Evolutionary conservation across 53 echinoderm and acorn worm species (phyloP).

Genomic region (Mesocentrotus franciscanus): DNA sequence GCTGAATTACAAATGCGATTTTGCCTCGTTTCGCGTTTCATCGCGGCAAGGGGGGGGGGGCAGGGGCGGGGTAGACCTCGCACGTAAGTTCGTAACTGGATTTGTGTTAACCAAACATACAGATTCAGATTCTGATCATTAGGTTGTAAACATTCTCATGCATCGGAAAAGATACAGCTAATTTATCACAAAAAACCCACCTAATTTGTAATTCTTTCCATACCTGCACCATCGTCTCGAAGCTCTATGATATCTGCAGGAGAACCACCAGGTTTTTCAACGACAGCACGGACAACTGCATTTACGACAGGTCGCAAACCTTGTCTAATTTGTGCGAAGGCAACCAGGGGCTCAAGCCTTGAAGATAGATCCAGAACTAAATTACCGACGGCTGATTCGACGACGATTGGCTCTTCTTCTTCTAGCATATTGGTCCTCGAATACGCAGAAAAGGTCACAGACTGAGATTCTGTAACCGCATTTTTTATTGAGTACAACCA

Average conservation of each 20-base stretch:
- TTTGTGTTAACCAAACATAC: too few relatives aligned
- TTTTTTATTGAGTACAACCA: constrained; percentile 27
- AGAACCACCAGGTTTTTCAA: constrained; percentile 65
- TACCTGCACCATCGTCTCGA: constrained; percentile 62
- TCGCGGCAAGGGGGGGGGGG: too few relatives aligned
- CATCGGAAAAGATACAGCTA: too few relatives aligned
- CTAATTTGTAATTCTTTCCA: too few relatives aligned
- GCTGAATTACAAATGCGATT: too few relatives aligned
- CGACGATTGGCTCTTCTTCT: constrained; percentile 55
- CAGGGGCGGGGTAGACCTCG: too few relatives aligned
- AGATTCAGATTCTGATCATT: too few relatives aligned
- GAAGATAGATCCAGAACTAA: constrained; percentile 52
- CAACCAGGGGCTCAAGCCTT: constrained; percentile 43
- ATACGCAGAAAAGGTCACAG: constrained; percentile 24
- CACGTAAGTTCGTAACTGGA: too few relatives aligned
- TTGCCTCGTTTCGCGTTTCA: too few relatives aligned
- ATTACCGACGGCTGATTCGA: constrained; percentile 68
- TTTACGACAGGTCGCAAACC: constrained; percentile 73
- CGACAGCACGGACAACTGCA: constrained; percentile 67
- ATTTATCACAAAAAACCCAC: too few relatives aligned
- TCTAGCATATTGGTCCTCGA: not conserved
- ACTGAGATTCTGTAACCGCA: not conserved
- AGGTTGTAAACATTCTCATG: too few relatives aligned
- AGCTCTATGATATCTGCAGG: not conserved
- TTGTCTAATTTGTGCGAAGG: constrained; percentile 67